Percentiles rank a stretch among this genome's conserved stretches.
These are phyloP conservation scores for Synanthedon formicaeformis DNA, from an alignment of 2,888 invertebrate species.

Conservation along the genomic window DNA sequence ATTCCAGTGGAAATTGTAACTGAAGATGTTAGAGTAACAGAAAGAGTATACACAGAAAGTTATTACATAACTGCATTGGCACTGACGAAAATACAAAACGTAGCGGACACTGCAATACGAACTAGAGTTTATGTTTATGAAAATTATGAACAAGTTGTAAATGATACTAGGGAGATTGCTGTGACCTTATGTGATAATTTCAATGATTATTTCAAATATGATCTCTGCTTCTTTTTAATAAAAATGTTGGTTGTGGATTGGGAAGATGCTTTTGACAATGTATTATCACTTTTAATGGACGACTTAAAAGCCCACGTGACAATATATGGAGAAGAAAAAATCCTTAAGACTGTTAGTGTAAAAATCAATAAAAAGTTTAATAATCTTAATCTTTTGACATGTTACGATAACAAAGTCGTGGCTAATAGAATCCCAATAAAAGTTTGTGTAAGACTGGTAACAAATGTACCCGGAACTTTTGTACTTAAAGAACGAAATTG, in stretches of 20 bases:
- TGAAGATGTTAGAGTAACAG: no score
- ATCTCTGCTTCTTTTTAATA: slow-evolving; percentile 27
- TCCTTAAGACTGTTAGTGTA: slow-evolving; percentile 34
- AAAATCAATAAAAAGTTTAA: slow-evolving; percentile 28
- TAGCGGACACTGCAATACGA: slow-evolving; percentile 33
- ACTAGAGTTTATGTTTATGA: slow-evolving; percentile 30
- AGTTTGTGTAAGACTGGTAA: slow-evolving; percentile 31
- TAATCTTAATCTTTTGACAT: slow-evolving; percentile 28
- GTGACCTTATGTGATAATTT: slow-evolving; percentile 31
- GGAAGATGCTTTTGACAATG: slow-evolving; percentile 23
- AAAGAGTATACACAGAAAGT: slow-evolving; percentile 25
- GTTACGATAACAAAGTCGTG: slow-evolving; percentile 17
- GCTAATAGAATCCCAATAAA: slow-evolving; percentile 18
- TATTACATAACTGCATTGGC: slow-evolving; percentile 39
- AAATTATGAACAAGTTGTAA: slow-evolving; percentile 31
- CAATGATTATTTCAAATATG: slow-evolving; percentile 29
- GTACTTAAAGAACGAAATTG: slow-evolving; percentile 33
- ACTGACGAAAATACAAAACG: slow-evolving; percentile 39
- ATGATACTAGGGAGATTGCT: slow-evolving; percentile 15
- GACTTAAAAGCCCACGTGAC: slow-evolving; percentile 36
- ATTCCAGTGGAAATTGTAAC: no score
- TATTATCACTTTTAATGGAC: slow-evolving; percentile 24
- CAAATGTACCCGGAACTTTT: slow-evolving; percentile 35
- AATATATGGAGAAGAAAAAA: slow-evolving; percentile 17
- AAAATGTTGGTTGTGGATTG: slow-evolving; percentile 22